These are phyloP conservation scores for Mimumesa dahlbomi DNA, from an alignment of 2,888 invertebrate species.

Conservation along the genomic window DNA sequence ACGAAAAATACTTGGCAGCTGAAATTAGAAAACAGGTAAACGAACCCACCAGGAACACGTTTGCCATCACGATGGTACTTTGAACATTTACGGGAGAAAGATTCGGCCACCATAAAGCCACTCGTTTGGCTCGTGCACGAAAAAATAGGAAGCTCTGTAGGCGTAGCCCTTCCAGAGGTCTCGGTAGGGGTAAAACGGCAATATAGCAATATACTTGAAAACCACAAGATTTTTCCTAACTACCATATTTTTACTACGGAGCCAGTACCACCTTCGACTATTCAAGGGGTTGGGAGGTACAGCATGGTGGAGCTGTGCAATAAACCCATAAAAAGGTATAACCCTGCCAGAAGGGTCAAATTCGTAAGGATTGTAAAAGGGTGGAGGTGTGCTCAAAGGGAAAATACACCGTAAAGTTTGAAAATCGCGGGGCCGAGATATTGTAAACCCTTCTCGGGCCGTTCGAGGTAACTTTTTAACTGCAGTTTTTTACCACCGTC, in stretches of 20 bases:
- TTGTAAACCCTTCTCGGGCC: conserved; percentile 72
- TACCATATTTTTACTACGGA: conserved; percentile 65
- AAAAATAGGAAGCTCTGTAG: conserved; percentile 41
- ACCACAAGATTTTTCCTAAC: conserved; percentile 71
- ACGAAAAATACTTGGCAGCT: neutral
- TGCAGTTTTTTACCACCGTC: conserved; percentile 56
- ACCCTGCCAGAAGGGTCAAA: conserved; percentile 75
- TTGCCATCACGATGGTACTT: conserved; percentile 16
- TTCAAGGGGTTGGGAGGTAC: conserved; percentile 65
- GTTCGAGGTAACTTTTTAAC: conserved; percentile 44
- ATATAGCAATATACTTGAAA: conserved; percentile 59
- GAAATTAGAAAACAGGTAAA: conserved; percentile 32
- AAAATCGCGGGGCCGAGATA: conserved; percentile 61
- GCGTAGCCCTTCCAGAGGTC: conserved; percentile 14
- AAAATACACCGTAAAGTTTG: conserved; percentile 61
- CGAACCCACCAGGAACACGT: conserved; percentile 2
- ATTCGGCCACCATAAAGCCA: conserved; percentile 72
- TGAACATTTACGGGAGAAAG: conserved; percentile 34
- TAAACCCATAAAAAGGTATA: conserved; percentile 74
- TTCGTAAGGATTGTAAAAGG: conserved; percentile 76
- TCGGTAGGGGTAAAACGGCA: conserved; percentile 56
- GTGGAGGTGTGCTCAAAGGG: conserved; percentile 51
- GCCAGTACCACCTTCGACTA: conserved; percentile 10
- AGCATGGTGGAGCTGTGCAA: conserved; percentile 43
- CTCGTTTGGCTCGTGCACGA: conserved; percentile 70